Evolutionary conservation across 2,113 vertebrate species (phyloP).

Genomic region (Antidorcas marsupialis): DNA sequence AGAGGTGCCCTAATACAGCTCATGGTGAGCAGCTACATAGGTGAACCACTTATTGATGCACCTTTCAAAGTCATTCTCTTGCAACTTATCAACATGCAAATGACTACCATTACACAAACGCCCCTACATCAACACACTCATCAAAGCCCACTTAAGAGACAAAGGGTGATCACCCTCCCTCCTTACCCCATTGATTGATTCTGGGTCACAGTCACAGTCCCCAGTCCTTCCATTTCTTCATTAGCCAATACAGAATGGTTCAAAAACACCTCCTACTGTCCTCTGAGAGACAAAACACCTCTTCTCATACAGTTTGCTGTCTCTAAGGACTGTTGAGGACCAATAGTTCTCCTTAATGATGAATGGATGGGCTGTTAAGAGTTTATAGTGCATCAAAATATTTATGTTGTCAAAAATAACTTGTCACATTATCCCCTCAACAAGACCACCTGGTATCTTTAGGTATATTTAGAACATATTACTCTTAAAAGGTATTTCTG

Average conservation of each 20-base stretch:
- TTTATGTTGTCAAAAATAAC: constrained; percentile 24
- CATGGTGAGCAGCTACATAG: not conserved
- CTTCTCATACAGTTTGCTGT: not conserved
- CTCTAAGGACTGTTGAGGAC: not conserved
- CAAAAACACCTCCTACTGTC: not conserved
- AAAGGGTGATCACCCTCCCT: not conserved
- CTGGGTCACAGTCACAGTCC: not conserved
- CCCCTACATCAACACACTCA: not conserved
- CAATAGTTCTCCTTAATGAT: not conserved
- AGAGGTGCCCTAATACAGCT: not conserved
- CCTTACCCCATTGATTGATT: not conserved
- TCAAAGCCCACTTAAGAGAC: not conserved
- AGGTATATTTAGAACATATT: not conserved
- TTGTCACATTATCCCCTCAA: not conserved
- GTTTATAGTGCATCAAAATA: not conserved
- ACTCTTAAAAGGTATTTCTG: constrained; percentile 3
- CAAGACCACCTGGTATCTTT: not conserved
- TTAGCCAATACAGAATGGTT: not conserved
- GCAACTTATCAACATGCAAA: not conserved
- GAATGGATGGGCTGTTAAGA: not conserved
- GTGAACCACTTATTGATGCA: not conserved
- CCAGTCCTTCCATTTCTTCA: not conserved
- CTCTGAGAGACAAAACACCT: not conserved
- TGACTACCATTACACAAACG: not conserved
- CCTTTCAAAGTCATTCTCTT: not conserved